Conservation (phyloP, 2,113 vertebrate genomes). For the Apodemus speciosus region DNA sequence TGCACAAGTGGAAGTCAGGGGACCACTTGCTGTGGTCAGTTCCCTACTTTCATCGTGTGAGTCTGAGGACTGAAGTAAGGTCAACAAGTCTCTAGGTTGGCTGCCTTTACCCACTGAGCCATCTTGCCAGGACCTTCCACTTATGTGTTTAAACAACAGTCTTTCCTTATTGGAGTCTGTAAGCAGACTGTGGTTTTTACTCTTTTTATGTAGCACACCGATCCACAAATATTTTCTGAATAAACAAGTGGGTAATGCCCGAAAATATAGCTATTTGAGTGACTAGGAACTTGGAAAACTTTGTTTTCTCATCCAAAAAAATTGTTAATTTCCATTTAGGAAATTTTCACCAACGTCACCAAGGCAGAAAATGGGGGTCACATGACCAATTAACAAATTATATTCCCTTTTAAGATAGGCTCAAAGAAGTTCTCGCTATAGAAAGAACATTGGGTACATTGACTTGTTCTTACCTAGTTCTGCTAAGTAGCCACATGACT, state of each 20-base stretch:
- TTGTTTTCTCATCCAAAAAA: not conserved
- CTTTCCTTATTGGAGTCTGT: not conserved
- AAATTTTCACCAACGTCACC: not conserved
- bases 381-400: constrained; percentile 11
- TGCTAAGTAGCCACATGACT: not conserved
- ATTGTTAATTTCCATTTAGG: constrained; percentile 23
- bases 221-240: constrained; percentile 18
- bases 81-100: not conserved
- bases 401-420: not conserved
- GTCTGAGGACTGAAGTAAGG: not conserved
- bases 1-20: not conserved
- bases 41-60: not conserved
- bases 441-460: not conserved
- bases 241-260: constrained; percentile 4
- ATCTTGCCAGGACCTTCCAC: not conserved
- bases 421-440: constrained; percentile 30
- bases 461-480: not conserved
- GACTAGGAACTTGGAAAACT: not conserved
- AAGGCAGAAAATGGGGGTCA: not conserved
- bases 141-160: not conserved
- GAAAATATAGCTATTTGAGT: constrained; percentile 44
- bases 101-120: not conserved
- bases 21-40: not conserved
- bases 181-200: not conserved
- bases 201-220: not conserved